Base-by-base conservation (phyloP, 2,113 vertebrate species). In the Lagopus muta region DNA sequence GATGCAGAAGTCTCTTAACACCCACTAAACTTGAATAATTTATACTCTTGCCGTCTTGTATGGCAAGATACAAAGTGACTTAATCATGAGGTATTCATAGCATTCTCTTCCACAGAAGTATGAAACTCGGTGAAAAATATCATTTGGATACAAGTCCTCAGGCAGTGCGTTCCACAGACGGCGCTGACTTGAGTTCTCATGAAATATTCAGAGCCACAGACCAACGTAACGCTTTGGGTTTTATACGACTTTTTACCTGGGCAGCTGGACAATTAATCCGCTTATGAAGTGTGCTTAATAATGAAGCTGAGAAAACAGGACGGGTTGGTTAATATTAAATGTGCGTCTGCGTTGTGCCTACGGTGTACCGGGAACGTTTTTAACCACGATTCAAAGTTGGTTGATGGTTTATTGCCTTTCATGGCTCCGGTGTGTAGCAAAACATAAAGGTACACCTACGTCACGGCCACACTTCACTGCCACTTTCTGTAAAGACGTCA, bases 21-120 rank as follows among this genome's bases (percentile, higher is more conserved):
- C 95, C 96, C 95, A 95, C 97, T 96, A 93, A 95, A 96, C 94
- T 84, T 98, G 95, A 98, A 98, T 97, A 97, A 98, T 97, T 98
- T 97, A 98, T 96, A 81, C 86, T 95, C 88, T 96, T 92, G 91
- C 79, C 89, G 75, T 90, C 90, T 95, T 94, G 81, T 82, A 88
- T 82, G 92, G 91, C 85, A 96, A 97, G 93, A 97, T 96, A 97
- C 94, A 96, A 96, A 98, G 94, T 96, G 95, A 95, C 92, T 97
- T 97, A 94, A 98, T 98, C 95, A 96, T 92, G 90, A 96, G 89
- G 88, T 94, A 89, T 82, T 97, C 91, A 81, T 84, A 96, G 83
- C 94, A 93, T 90, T 95, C 92, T 95, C 91, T 85, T 85, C 82
- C 91, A 92, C 72, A 93, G 81, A 92, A 91, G 79, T 88, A 87